Percentiles rank a stretch among this genome's conserved stretches.
phyloP scores from a whole-genome alignment of 2,888 invertebrate species.

The Melipona bicolor region DNA sequence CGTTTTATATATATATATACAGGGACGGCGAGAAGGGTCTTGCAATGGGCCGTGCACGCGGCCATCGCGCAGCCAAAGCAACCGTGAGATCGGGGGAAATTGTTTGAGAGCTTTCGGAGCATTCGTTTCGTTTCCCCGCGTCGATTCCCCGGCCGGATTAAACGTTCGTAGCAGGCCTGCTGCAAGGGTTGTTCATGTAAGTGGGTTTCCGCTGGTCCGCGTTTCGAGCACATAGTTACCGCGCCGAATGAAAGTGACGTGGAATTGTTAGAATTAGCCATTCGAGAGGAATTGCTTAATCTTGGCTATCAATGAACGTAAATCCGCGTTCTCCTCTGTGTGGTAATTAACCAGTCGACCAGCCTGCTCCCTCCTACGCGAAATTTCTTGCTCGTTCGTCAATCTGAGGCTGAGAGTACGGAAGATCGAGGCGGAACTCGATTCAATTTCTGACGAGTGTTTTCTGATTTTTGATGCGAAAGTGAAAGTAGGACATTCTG shows the following conservation, averaged over 20 bases:
- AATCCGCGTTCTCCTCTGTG: background rate
- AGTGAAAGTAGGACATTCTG: too few species aligned
- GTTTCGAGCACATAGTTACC: background rate
- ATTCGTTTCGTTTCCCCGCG: background rate
- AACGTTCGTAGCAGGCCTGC: background rate
- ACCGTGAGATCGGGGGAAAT: constrained; percentile 18
- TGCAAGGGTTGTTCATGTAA: constrained; percentile 1
- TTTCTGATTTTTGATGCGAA: too few species aligned
- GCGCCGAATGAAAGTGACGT: background rate
- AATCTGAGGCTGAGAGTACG: too few species aligned
- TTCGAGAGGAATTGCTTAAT: background rate
- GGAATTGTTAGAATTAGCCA: background rate
- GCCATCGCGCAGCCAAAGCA: constrained; percentile 11
- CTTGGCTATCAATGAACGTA: background rate
- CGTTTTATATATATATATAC: background rate
- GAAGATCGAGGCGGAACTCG: too few species aligned
- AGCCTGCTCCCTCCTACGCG: too few species aligned
- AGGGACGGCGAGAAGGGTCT: background rate
- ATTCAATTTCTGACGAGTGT: too few species aligned
- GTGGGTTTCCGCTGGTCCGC: background rate
- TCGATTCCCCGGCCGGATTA: background rate
- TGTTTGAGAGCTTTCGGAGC: constrained; percentile 10
- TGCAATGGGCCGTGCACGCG: background rate
- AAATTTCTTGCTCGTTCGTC: too few species aligned
- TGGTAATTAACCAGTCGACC: background rate